Evolutionary conservation across 2,797 vertebrate genomes (phyloP).

Genomic region (Takifugu rubripes): DNA sequence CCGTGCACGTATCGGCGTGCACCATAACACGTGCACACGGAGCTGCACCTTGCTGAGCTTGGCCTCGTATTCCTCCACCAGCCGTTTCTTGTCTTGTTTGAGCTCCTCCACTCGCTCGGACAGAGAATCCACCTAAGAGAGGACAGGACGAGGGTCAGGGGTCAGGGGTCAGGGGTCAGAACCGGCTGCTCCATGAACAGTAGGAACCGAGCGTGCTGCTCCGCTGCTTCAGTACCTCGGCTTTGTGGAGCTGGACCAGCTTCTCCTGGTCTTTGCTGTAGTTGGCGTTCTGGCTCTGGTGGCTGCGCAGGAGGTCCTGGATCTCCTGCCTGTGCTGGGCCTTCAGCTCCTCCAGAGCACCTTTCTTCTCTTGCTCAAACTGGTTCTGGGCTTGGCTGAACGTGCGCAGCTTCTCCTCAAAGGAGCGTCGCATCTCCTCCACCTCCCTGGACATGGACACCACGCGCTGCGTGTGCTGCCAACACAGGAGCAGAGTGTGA

Average conservation of each 20-base stretch:
- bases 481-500: background rate
- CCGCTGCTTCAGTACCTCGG: constrained; percentile 59
- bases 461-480: constrained; percentile 90
- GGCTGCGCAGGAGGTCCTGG: constrained; percentile 88
- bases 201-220: constrained; percentile 10
- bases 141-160: background rate
- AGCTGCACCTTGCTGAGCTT: constrained; percentile 84
- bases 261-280: constrained; percentile 92
- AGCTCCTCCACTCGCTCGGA: constrained; percentile 86
- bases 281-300: constrained; percentile 89
- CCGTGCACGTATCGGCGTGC: background rate
- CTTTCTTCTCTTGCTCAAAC: constrained; percentile 91
- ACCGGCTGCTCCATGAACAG: background rate
- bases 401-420: constrained; percentile 89
- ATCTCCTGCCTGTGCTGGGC: constrained; percentile 86
- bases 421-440: constrained; percentile 94
- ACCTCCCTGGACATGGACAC: constrained; percentile 97
- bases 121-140: constrained; percentile 82
- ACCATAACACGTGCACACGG: background rate
- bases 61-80: constrained; percentile 94
- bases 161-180: too few species aligned
- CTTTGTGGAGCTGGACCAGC: constrained; percentile 83
- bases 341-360: constrained; percentile 86
- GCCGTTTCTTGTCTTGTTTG: constrained; percentile 86
- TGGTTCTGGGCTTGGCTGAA: constrained; percentile 89